Conservation (phyloP, 2,113 vertebrate species). For the Cyanoliseus patagonus region DNA sequence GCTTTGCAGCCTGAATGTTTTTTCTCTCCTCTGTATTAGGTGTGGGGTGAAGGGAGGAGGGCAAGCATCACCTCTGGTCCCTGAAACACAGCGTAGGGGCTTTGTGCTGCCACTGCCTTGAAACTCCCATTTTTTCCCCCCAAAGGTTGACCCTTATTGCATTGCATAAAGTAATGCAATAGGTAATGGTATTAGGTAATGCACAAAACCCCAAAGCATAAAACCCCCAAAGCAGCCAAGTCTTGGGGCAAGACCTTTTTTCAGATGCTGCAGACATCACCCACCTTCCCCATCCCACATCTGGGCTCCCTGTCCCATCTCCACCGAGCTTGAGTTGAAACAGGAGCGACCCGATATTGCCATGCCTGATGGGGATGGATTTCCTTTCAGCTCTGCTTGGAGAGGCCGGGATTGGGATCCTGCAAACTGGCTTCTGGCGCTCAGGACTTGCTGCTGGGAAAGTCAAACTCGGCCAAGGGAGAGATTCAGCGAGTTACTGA, state of each 20-base stretch:
- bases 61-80: background rate
- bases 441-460: background rate
- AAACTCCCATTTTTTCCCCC: background rate
- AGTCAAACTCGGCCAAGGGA: background rate
- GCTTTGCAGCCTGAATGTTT: background rate
- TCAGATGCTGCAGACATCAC: background rate
- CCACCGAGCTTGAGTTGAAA: background rate
- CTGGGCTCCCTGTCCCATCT: background rate
- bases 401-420: background rate
- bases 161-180: fast-evolving
- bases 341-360: background rate
- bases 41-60: background rate
- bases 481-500: background rate
- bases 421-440: background rate
- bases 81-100: fast-evolving
- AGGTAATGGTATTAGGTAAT: background rate
- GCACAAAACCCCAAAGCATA: background rate
- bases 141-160: background rate
- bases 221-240: background rate
- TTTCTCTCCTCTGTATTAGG: background rate
- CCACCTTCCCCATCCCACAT: background rate
- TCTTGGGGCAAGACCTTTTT: fast-evolving
- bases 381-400: background rate
- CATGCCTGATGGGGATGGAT: background rate
- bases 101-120: background rate